Conservation (phyloP, 2,888 invertebrate species). For the Agriopis marginaria region DNA sequence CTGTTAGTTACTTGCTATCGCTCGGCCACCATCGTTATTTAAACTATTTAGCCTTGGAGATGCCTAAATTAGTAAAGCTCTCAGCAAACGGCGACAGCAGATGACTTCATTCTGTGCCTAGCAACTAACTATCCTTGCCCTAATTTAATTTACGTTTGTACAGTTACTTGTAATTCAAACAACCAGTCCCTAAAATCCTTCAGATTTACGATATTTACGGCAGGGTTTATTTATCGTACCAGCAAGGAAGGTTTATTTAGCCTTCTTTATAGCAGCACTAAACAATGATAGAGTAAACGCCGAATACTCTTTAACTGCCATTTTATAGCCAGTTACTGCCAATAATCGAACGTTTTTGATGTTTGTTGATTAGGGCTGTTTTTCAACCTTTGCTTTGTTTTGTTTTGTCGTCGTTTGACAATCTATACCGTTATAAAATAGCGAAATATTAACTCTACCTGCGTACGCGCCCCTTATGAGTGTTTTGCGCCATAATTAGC, state of each 20-base stretch:
- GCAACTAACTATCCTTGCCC: neutral
- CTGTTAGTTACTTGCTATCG: too few species aligned
- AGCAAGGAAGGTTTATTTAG: constrained; percentile 40
- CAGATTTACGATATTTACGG: constrained; percentile 46
- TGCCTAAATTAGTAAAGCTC: too few species aligned
- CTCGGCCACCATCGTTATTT: too few species aligned
- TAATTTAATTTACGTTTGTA: constrained; percentile 5
- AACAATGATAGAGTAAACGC: constrained; percentile 55
- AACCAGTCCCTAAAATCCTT: constrained; percentile 39
- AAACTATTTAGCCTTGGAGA: too few species aligned
- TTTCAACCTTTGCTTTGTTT: constrained; percentile 19
- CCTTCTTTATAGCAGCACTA: constrained; percentile 55
- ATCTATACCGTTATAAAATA: too few species aligned
- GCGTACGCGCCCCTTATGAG: too few species aligned
- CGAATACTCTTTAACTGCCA: constrained; percentile 31
- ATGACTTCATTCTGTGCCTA: neutral
- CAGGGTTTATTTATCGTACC: constrained; percentile 22
- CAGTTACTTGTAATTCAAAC: constrained; percentile 10
- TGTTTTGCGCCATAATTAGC: too few species aligned
- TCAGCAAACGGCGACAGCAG: too few species aligned
- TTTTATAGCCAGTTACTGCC: constrained; percentile 36
- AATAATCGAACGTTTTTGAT: constrained; percentile 39
- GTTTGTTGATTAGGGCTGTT: constrained; percentile 31
- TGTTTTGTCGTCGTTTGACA: constrained; percentile 2
- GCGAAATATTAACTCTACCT: too few species aligned